Conservation (phyloP, 2,113 vertebrate species). For the Cryptoleucopteryx plumbea region DNA sequence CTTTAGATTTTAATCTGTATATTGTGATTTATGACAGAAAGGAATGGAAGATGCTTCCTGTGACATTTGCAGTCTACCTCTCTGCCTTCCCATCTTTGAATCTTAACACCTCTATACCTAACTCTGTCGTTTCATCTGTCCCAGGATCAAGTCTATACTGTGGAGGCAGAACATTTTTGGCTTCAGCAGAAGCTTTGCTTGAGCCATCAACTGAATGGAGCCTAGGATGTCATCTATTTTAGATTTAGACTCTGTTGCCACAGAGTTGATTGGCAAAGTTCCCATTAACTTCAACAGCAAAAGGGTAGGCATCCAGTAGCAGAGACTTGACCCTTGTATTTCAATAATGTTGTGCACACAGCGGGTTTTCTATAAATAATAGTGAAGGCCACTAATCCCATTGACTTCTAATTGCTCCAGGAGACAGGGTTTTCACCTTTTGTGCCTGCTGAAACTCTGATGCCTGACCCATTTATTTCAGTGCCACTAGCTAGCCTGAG, state of each 20-base stretch:
- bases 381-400: slow-evolving; percentile 36
- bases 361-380: slow-evolving; percentile 29
- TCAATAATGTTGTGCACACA: slow-evolving; percentile 40
- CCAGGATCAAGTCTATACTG: neutral
- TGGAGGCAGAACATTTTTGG: neutral
- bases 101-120: neutral
- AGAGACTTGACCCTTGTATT: slow-evolving; percentile 43
- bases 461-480: slow-evolving; percentile 44
- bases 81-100: neutral
- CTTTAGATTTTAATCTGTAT: neutral
- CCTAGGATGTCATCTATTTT: slow-evolving; percentile 19
- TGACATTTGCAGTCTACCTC: neutral
- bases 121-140: neutral
- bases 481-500: slow-evolving; percentile 15
- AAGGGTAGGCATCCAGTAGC: slow-evolving; percentile 30
- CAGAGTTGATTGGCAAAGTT: slow-evolving; percentile 51
- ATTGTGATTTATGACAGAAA: neutral
- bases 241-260: slow-evolving; percentile 34
- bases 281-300: slow-evolving; percentile 31
- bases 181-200: neutral
- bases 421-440: slow-evolving; percentile 40
- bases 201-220: neutral
- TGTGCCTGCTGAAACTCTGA: slow-evolving; percentile 38
- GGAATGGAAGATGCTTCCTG: neutral
- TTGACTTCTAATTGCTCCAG: slow-evolving; percentile 56